Percentiles rank a stretch among this genome's conserved stretches.
Evolutionary conservation across 2,113 vertebrate species (phyloP).

Genomic region (Actenoides lindsayi): DNA sequence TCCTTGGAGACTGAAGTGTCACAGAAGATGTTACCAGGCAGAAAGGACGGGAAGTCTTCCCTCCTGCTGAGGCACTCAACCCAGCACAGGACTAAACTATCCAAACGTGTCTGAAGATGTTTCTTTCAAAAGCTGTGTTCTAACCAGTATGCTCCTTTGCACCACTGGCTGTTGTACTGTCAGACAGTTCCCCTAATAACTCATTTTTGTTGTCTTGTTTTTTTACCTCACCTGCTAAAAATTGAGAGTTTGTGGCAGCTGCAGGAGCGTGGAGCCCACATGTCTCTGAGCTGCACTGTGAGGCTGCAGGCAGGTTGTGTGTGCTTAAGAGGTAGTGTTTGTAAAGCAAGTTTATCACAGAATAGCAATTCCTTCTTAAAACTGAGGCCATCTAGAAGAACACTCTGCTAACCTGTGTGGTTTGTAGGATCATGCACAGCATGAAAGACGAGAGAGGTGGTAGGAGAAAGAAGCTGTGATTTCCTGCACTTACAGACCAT

Average conservation of each 20-base stretch:
- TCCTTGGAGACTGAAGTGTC: not conserved
- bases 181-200: not conserved
- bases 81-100: not conserved
- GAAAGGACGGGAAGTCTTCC: not conserved
- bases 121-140: not conserved
- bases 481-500: not conserved
- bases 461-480: not conserved
- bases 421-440: not conserved
- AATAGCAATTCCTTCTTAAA: not conserved
- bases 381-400: rapidly evolving
- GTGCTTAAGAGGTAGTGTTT: not conserved
- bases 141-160: not conserved
- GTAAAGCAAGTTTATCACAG: not conserved
- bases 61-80: not conserved
- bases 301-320: not conserved
- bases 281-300: not conserved
- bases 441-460: not conserved
- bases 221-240: not conserved
- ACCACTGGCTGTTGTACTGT: not conserved
- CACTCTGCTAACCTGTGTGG: not conserved
- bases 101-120: rapidly evolving
- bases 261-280: not conserved
- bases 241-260: rapidly evolving
- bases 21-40: not conserved
- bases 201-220: not conserved